Evolutionary conservation across 2,888 invertebrate genomes (phyloP), one percentile per base, ranked within the genome.

Genomic region (Lasius platythorax): DNA sequence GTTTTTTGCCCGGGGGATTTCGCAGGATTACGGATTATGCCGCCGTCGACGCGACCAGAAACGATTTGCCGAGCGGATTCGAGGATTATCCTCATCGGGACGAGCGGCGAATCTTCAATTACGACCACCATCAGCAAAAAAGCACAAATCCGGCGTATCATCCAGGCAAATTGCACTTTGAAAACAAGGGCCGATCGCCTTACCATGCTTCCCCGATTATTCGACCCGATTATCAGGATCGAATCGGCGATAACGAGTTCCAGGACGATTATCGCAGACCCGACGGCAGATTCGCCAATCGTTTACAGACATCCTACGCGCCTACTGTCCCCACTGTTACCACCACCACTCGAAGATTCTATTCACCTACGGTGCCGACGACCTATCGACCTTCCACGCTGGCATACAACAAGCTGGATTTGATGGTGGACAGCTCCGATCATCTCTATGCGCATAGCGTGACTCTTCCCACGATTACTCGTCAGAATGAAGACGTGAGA

Each of bases 271-370:
- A 84, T 58, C 75, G 63, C 0, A 53, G 74, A 23, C 63, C 83
- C 0, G 85, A 89, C 18, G 85, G 89, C n/a, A 85, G 89, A 0
- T 89, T 87, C 23, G 83, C 85, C 28, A 89, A 93, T 81, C 89
- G 88, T 43, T 93, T 92, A 61, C 92, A 92, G 53, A 91, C 94
- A 0, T 93, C 94, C 11, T 94, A 94, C 78, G 94, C 94, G 4
- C 94, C 94, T 0, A 94, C 94, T 3, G 94, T 94, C 11, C 94
- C 94, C 6, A 94, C 94, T 0, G 93, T 94, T 1, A 94, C 94
- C 23, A 94, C 94, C 0, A 94, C 94, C 0, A 93, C 93, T 3
- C 89, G 93, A 15, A 91, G 91, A 87, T 92, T 91, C 53, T 94
- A 94, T 58, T 94, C 94, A 3, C 94, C 94, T 2, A 94, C 94